Base-by-base conservation (phyloP, 2,797 vertebrate species). In the Morelia viridis region DNA sequence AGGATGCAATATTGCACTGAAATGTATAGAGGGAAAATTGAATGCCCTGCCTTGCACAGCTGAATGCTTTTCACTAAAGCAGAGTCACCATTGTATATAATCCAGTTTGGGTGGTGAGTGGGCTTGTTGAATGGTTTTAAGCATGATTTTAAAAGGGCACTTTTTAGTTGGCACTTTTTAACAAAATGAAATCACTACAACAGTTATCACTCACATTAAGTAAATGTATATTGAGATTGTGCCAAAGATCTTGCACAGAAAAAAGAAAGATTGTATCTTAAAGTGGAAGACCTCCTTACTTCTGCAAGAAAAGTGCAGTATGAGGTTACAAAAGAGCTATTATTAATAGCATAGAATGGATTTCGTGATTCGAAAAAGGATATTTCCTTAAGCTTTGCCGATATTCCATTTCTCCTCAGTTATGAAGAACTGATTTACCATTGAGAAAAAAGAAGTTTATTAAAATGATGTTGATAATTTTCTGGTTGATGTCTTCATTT, bases 401-500 rank as follows among this genome's bases (percentile, higher is more conserved):
- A 24, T 88, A 41, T 31, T 28, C 80, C 10, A 15, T 88, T 91
- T 91, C 53, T n/a, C 28, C 24, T 91, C 4, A 24, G n/a, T 10
- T 22, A 4, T 53, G 62, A 88, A 86, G 28, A 76, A 71, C 31
- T 28, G 71, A 5, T 65, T 24, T 5, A 86, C 56, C 4, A 56
- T 65, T 89, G 46, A 62, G 35, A 28, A 7, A 41, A 41, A 89
- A 89, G 28, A 88, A 0, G 0, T 1, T 11, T 80, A 11, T 71
- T 71, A 22, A 71, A 76, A 76, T 41, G 35, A 12, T 56, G 5
- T 28, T 31, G 31, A 1, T 87, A 41, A 19, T 35, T 87, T 86
- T 24, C 90, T 11, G 61, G 50, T 24, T 88, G 92, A 89, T 87
- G 62, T 0, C 10, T 15, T 91, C 11, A 84, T 56, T 95, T 90